Evolutionary conservation across 2,888 invertebrate genomes (phyloP), one percentile per base, ranked within the genome.

Genomic region (Fragum sueziense): DNA sequence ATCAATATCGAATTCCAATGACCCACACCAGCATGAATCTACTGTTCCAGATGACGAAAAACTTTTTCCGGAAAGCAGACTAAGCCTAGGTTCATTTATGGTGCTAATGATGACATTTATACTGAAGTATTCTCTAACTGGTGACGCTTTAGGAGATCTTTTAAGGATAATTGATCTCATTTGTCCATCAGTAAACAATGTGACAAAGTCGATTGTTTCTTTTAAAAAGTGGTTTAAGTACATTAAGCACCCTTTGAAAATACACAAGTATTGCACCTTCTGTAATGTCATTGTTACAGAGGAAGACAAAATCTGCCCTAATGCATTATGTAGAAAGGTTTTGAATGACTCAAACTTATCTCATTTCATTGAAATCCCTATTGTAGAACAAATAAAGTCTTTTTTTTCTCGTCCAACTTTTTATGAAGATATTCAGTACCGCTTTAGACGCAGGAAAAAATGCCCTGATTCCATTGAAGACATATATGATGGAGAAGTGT

Each of bases 141-240:
- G 67, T 25, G 67, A 67, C 6, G 67, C 22, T 22, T 29, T 67
- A 31, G 34, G 67, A 14, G 67, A 67, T 37, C 33, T 67, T 22
- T 41, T 67, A 29, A 67, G 29, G 9, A 37, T 67, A 41, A 34
- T 67, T 67, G 41, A 67, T 37, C 41, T 67, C 14, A n/a, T 37
- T 25, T 67, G 67, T 37, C 67, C 67, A 22, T 34, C 41, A 22
- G 67, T 25, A 34, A 67, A 67, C 31, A 25, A 25, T 20, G 14
- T 67, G 67, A 67, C 25, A 34, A 67, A 67, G 14, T 67, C 67
- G 6, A 22, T 67, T 67, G 67, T 22, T 25, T 34, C 37, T 25
- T 67, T 67, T 37, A 67, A 67, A 25, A 67, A 34, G 20, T 67
- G 67, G 67, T 67, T 67, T 67, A n/a, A 67, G 31, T 29, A 67